Base-by-base conservation (phyloP, 2,888 invertebrate genomes). In the Neoaliturus tenellus region DNA sequence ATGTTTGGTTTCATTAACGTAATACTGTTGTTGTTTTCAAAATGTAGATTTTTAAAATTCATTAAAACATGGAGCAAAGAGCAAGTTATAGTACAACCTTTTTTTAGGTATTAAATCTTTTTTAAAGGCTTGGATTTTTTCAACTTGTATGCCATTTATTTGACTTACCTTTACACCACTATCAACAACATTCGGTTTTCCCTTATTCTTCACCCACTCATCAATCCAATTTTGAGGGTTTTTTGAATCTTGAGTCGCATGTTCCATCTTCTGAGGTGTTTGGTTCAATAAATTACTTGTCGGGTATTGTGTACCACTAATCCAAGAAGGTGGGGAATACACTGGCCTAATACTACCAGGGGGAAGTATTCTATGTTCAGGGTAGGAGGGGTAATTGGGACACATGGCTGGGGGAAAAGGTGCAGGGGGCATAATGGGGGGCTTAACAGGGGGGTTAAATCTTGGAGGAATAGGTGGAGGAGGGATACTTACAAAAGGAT, bases 181-280 rank as follows among this genome's bases (percentile, higher is more conserved):
- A 28, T n/a, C 41, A 17, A 23, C 35, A 17, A 73, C 23, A 12
- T 17, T n/a, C 31, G 41, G 8, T 8, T 48, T 83, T 12, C 62
- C 58, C n/a, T 51, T 78, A 17, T 41, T 12, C 3, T 81, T 73
- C n/a, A 75, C 14, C 91, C 91, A 91, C 6, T 89, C 89, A 85
- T 90, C 90, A 33, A 90, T 88, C 89, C 90, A 90, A 28, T 90
- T 83, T 84, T 90, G 90, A 86, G 90, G 90, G 85, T 89, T 89
- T n/a, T 88, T 28, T 12, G 14, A 33, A 14, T 80, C 31, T 39
- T 62, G 62, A 14, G 62, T 14, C 1, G 31, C 28, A 5, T 14
- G 14, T 28, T 62, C 28, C 14, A 1, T 14, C 62, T 8, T 3
- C 1, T 6, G 31, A n/a, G 28, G 25, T 2, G 0, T 28, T 62